A percentile compares a stretch with the other conserved stretches of the same genome.
phyloP scores from a whole-genome alignment of 2,113 vertebrate genomes.

The Mystacornis crossleyi region DNA sequence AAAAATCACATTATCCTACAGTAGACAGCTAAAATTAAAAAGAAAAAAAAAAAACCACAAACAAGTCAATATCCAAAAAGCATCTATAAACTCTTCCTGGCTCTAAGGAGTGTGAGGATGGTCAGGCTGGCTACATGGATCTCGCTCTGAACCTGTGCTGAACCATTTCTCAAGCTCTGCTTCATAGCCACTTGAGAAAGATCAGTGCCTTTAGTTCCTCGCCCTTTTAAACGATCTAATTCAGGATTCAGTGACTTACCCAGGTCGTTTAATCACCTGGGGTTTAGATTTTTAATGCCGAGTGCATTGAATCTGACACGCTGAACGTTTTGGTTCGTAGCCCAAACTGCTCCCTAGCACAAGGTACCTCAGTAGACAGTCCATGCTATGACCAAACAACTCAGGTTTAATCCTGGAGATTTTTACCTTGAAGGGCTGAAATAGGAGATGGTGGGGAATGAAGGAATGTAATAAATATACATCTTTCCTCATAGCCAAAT shows the following conservation, averaged over 20 bases:
- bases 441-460: background rate
- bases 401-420: background rate
- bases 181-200: background rate
- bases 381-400: background rate
- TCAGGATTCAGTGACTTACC: background rate
- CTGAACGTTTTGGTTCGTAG: accelerated
- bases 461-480: background rate
- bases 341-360: background rate
- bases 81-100: background rate
- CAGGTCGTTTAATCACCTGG: background rate
- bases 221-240: background rate
- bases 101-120: background rate
- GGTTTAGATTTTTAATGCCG: background rate
- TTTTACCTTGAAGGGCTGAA: background rate
- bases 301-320: no score
- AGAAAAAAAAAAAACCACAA: background rate
- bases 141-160: background rate
- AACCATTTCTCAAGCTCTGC: background rate
- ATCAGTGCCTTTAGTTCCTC: background rate
- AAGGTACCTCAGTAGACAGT: background rate
- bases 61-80: background rate
- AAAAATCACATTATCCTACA: background rate
- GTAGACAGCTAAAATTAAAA: background rate
- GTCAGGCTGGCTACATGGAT: no score
- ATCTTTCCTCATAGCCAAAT: background rate